Evolutionary conservation across 2,113 vertebrate species (phyloP).

Genomic region (Pseudonaja textilis): DNA sequence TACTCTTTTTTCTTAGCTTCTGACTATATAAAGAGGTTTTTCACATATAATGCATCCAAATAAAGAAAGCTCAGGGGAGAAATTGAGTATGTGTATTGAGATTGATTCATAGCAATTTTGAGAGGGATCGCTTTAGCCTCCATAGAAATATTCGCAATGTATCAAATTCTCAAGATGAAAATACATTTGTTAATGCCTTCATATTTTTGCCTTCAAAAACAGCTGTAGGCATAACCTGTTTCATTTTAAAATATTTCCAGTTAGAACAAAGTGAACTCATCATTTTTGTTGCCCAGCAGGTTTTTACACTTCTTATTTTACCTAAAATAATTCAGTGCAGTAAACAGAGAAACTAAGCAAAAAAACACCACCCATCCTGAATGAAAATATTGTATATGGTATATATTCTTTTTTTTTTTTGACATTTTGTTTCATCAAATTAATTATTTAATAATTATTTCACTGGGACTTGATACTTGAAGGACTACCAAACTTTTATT

Average conservation of each 20-base stretch:
- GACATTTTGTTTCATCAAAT: background rate
- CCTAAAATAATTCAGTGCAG: background rate
- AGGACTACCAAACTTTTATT: background rate
- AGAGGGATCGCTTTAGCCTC: background rate
- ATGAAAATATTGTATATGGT: background rate
- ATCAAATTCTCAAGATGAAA: slow-evolving; percentile 21
- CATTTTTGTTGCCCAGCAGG: background rate
- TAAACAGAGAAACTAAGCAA: background rate
- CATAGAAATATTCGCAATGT: background rate
- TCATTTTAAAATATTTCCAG: background rate
- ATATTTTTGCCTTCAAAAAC: slow-evolving; percentile 3
- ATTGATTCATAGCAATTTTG: background rate
- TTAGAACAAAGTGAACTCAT: background rate
- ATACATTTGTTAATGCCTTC: background rate
- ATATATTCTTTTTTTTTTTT: background rate
- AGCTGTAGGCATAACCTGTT: background rate
- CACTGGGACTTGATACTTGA: background rate
- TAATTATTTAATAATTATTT: slow-evolving; percentile 13
- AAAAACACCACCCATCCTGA: background rate
- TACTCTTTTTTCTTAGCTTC: background rate
- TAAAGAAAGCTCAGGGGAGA: background rate
- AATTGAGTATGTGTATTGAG: background rate
- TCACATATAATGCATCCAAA: slow-evolving; percentile 6
- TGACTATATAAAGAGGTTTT: background rate
- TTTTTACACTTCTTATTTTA: background rate